phyloP scores from a whole-genome alignment of 2,888 invertebrate species.

The Volucella bombylans region DNA sequence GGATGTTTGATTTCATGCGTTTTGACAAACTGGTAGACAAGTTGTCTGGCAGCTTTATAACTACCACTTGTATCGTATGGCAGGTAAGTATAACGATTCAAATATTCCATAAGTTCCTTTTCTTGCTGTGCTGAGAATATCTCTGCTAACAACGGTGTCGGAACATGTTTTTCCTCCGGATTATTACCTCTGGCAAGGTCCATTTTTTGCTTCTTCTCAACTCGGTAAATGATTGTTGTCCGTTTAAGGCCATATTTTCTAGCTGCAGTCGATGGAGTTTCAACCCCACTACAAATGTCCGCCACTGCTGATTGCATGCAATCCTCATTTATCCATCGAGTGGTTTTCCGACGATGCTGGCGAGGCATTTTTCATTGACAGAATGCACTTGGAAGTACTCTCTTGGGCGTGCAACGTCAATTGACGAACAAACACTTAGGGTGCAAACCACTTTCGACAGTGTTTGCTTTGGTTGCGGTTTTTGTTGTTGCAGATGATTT shows the following conservation, averaged over 20 bases:
- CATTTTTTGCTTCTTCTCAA: conserved; percentile 64
- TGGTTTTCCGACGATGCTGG: conserved; percentile 59
- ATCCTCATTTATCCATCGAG: conserved; percentile 66
- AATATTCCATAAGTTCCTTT: conserved; percentile 63
- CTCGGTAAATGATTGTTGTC: conserved; percentile 68
- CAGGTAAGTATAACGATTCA: conserved; percentile 66
- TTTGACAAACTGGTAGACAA: conserved; percentile 68
- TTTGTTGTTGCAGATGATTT: neutral
- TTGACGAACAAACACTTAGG: conserved; percentile 46
- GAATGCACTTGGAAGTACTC: conserved; percentile 11
- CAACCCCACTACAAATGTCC: conserved; percentile 58
- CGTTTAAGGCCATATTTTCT: conserved; percentile 66
- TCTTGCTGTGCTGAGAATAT: conserved; percentile 61
- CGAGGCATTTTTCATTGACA: conserved; percentile 58
- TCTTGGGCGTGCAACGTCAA: conserved; percentile 8
- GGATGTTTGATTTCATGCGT: conserved; percentile 64
- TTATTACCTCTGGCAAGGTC: conserved; percentile 34
- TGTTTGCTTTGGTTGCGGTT: conserved; percentile 3
- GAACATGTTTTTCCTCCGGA: conserved; percentile 2
- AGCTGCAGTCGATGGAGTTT: conserved; percentile 67
- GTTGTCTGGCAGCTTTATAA: conserved; percentile 62
- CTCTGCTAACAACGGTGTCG: conserved; percentile 47
- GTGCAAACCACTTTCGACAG: conserved; percentile 43
- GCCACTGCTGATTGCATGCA: conserved; percentile 62
- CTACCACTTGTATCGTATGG: conserved; percentile 68